Base-by-base conservation (phyloP, 1,140 invertebrate species). In the Plectrocnemia conspersa region DNA sequence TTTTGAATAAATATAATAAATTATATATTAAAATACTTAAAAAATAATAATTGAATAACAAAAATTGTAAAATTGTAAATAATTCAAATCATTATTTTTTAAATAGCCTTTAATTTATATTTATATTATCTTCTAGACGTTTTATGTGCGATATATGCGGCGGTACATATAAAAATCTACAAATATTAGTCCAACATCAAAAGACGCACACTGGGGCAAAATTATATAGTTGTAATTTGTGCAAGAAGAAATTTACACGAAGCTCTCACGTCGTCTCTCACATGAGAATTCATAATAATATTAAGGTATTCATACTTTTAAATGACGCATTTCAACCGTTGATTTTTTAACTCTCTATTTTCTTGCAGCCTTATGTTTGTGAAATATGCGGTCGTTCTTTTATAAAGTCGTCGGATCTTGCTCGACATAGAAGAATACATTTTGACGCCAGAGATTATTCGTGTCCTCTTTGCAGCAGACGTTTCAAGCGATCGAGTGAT, bases 401-500 rank as follows among this genome's bases (percentile, higher is more conserved):
- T 54, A 74, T 72, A 1, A 75, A 77, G 52, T 64, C 69, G 1
- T 73, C 72, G 3, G 69, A 72, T 2, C 72, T 78, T 60, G 71
- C 73, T 63, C 61, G 73, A 9, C 77, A 79, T 38, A 62, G 69
- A 15, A 68, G 68, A 21, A 70, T 73, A 23, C 76, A 78, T 59
- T 84, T 84, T 1, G 79, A 79, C 0, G 63, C 71, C 0, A 69
- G 77, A 16, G 81, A 82, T 0, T 81, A 79, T 60, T 69, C 71
- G 18, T 86, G 83, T 61, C 75, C 77, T 42, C 68, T 80, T 7
- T 85, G 83, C 61, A 73, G 73, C 1, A 75, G 77, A 32, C 67
- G 74, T 0, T 84, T 83, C 65, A 80, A 75, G 1, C 73, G 78
- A n/a, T 72, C 73, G 47, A 73, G 72, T 9, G 54, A 63, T 38